Evolutionary conservation across 2,797 vertebrate species (phyloP).

Genomic region (Scolopax bukidnonensis): DNA sequence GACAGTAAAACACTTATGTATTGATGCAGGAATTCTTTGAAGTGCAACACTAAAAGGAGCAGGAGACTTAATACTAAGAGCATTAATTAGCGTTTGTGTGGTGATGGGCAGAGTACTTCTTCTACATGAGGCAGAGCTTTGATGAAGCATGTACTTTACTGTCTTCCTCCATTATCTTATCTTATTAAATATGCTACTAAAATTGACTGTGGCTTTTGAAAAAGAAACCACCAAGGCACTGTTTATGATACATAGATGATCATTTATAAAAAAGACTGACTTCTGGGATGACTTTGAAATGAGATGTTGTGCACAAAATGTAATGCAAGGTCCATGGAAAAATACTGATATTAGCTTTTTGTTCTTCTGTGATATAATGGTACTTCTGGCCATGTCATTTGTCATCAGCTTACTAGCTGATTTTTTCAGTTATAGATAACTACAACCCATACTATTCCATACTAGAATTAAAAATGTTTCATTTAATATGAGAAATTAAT

Average conservation of each 20-base stretch:
- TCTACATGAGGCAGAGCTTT: conserved; percentile 5
- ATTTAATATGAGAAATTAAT: conserved; percentile 25
- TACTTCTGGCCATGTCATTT: background rate
- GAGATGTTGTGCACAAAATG: background rate
- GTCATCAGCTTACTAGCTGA: background rate
- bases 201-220: conserved; percentile 31
- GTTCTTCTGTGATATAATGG: background rate
- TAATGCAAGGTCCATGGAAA: background rate
- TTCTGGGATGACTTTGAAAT: conserved; percentile 15
- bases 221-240: conserved; percentile 4
- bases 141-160: conserved; percentile 4
- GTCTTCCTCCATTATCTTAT: conserved; percentile 28
- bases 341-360: background rate
- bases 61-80: conserved; percentile 8
- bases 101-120: background rate
- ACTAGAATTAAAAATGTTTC: conserved; percentile 22
- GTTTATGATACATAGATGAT: background rate
- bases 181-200: conserved; percentile 22
- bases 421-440: background rate
- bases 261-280: background rate
- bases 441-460: conserved; percentile 11
- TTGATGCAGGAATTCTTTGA: conserved; percentile 15
- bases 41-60: conserved; percentile 18
- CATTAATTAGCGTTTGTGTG: conserved; percentile 23
- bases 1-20: conserved; percentile 2